Base-by-base conservation (phyloP, 2,113 vertebrate species). In the Manacus vitellinus region DNA sequence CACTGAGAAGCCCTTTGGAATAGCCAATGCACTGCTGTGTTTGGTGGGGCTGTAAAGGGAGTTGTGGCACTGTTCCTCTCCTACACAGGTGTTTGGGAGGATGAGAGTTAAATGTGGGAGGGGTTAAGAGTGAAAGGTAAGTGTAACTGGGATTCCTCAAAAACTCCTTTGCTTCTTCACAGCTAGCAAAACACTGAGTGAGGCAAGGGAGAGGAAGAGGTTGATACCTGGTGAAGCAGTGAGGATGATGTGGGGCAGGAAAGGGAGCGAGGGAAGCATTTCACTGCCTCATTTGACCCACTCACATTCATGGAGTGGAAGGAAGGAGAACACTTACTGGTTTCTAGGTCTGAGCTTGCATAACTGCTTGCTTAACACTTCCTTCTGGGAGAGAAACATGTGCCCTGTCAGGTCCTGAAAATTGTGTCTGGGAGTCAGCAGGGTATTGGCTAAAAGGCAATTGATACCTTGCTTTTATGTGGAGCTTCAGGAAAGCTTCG, bases 401-500 rank as follows among this genome's bases (percentile, higher is more conserved):
- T 68, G n/a, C 77, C 35, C 66, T 31, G 24, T 66, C 59, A 79
- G 16, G n/a, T 58, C 24, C 33, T 93, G 67, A 77, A 46, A 70
- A 28, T 12, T 59, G 35, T 59, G 9, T 76, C 49, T 89, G 59
- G 22, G 46, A 90, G 21, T 58, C 90, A 84, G 67, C 82, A 55
- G 79, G 31, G 33, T 67, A 7, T 39, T 83, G 63, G 17, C 39
- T 90, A 66, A 92, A 79, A 93, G 49, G 46, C 58, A 73, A 0
- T 82, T 78, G 44, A 73, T 88, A 66, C 15, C 10, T 76, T 35
- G 9, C 47, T 92, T 92, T 85, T 55, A 67, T 85, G 9, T 88
- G 63, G 78, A 92, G 46, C 82, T 94, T 92, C 49, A 51, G 68
- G 52, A 94, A 77, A 63, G 41, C 68, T 94, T 93, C 82, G 70